These are phyloP conservation scores for Helicoverpa zea DNA, from an alignment of 1,140 invertebrate species.

Conservation along the genomic window DNA sequence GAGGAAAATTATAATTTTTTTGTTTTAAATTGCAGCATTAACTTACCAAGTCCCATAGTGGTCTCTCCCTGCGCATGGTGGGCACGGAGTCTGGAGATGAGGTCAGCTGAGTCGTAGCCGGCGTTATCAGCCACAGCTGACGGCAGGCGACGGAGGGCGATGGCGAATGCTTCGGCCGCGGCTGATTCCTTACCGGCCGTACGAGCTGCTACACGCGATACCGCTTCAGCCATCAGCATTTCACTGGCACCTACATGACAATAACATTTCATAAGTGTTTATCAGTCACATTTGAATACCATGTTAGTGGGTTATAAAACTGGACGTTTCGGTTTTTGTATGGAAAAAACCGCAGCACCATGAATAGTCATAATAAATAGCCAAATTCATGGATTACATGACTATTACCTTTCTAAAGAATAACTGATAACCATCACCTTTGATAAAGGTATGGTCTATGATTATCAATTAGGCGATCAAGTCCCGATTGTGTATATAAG, in stretches of 20 bases:
- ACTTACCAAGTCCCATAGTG: constrained; percentile 94
- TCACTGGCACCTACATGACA: constrained; percentile 91
- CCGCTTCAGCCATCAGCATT: constrained; percentile 98
- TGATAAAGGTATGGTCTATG: too few relatives aligned
- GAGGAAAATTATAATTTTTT: too few relatives aligned
- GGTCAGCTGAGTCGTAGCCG: constrained; percentile 98
- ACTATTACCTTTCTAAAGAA: too few relatives aligned
- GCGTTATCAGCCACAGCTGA: constrained; percentile 99
- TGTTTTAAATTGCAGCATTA: not conserved
- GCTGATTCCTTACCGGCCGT: constrained; percentile 99
- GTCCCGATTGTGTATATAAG: too few relatives aligned
- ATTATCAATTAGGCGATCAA: too few relatives aligned
- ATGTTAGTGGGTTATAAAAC: too few relatives aligned
- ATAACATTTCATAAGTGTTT: too few relatives aligned
- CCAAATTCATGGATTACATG: too few relatives aligned
- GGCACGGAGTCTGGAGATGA: constrained; percentile 96
- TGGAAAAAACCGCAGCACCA: not conserved
- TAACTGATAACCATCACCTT: too few relatives aligned
- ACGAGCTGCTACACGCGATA: constrained; percentile 93
- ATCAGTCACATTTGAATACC: not conserved
- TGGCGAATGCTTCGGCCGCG: constrained; percentile 98
- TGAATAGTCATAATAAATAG: not conserved
- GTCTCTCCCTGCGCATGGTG: constrained; percentile 93
- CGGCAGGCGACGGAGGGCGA: constrained; percentile 95
- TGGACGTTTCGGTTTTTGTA: not conserved